phyloP scores from a whole-genome alignment of 2,113 vertebrate genomes.

The Ctenodactylus gundi region DNA sequence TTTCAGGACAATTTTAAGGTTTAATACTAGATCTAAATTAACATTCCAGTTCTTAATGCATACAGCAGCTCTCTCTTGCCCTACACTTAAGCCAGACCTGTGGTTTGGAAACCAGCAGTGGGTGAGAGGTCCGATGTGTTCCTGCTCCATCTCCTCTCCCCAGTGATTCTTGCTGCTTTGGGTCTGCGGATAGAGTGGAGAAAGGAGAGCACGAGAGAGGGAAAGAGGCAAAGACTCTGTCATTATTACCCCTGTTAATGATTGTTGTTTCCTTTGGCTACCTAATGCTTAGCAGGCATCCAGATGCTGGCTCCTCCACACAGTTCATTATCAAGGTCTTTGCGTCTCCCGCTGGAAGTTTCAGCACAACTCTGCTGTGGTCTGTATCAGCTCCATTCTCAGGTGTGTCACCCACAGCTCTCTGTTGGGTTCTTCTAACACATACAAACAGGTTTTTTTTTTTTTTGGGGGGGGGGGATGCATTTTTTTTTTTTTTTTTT shows the following conservation, averaged over 20 bases:
- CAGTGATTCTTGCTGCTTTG: not conserved
- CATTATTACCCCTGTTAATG: not conserved
- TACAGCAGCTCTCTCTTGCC: not conserved
- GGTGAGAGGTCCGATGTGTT: not conserved
- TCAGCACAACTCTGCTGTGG: not conserved
- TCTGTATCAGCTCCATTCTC: not conserved
- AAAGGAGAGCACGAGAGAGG: not conserved
- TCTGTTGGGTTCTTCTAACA: not conserved
- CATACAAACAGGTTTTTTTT: not conserved
- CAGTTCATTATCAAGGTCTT: not conserved
- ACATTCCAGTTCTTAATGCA: not conserved
- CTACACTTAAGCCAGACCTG: not conserved
- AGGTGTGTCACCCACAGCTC: not conserved
- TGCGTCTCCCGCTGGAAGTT: not conserved
- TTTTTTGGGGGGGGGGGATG: too few relatives aligned
- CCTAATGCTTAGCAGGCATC: not conserved
- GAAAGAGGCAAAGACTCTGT: not conserved
- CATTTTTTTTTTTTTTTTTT: too few relatives aligned
- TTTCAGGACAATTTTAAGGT: not conserved
- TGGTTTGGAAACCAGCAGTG: not conserved
- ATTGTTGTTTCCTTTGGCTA: not conserved
- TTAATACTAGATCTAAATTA: not conserved
- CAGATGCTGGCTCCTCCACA: not conserved
- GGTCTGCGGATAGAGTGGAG: not conserved
- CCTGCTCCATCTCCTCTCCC: fast-evolving